These are phyloP conservation scores for Sibirionetta formosa DNA, from an alignment of 2,797 vertebrate species.

Conservation along the genomic window DNA sequence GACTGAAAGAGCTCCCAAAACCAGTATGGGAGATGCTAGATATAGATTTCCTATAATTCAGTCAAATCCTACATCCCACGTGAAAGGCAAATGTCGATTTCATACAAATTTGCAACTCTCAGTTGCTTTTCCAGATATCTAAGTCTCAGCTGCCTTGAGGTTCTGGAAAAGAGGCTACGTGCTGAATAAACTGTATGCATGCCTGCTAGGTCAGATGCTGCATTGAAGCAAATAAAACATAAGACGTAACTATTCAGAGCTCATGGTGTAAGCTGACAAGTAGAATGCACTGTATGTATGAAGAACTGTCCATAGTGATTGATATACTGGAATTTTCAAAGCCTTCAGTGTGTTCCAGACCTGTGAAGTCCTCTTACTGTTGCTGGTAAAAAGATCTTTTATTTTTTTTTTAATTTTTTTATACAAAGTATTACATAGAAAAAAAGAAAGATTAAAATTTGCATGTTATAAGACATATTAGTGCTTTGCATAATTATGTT, in stretches of 20 bases:
- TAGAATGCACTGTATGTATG: neutral
- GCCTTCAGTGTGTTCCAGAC: neutral
- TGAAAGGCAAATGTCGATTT: constrained; percentile 25
- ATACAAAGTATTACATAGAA: neutral
- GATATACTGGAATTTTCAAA: neutral
- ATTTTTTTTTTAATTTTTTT: neutral
- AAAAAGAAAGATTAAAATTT: neutral
- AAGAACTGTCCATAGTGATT: neutral
- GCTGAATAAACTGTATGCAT: neutral
- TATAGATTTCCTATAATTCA: neutral
- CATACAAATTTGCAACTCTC: neutral
- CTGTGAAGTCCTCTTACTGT: neutral
- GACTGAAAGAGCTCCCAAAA: neutral
- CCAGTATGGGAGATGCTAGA: neutral
- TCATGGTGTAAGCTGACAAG: neutral
- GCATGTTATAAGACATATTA: neutral
- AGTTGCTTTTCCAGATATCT: neutral
- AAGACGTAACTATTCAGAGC: neutral
- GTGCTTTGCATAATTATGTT: neutral
- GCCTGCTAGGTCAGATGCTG: neutral
- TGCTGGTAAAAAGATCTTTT: neutral
- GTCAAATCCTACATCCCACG: neutral
- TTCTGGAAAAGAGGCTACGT: constrained; percentile 3
- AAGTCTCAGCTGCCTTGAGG: neutral
- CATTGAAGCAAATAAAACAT: neutral